Evolutionary conservation across 2,888 invertebrate species (phyloP).

Genomic region (Pinctada fucata): DNA sequence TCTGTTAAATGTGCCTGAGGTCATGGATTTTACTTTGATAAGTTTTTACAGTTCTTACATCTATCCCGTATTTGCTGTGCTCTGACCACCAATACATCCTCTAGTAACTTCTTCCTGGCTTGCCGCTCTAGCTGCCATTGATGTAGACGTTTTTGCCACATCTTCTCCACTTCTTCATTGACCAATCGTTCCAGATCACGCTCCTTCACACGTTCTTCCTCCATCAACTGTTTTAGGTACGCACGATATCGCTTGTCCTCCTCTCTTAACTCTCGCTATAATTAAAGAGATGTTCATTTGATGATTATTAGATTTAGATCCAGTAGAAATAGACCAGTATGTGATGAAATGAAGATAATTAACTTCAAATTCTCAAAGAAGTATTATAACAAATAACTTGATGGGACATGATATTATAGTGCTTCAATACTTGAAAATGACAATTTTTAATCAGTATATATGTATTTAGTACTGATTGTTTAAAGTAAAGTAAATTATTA

Average conservation of each 20-base stretch:
- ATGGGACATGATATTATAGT: too few relatives aligned
- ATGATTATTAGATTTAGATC: too few relatives aligned
- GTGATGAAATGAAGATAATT: too few relatives aligned
- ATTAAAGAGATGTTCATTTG: slow-evolving; percentile 2
- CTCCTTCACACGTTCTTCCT: slow-evolving; percentile 71
- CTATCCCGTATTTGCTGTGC: slow-evolving; percentile 71
- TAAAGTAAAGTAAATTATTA: too few relatives aligned
- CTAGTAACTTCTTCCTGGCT: slow-evolving; percentile 71
- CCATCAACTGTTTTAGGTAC: slow-evolving; percentile 69
- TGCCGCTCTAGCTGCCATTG: slow-evolving; percentile 73
- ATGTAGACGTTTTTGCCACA: slow-evolving; percentile 74
- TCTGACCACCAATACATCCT: slow-evolving; percentile 70
- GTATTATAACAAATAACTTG: too few relatives aligned
- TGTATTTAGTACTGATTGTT: too few relatives aligned
- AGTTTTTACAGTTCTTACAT: slow-evolving; percentile 62
- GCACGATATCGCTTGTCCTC: slow-evolving; percentile 74
- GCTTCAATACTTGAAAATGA: too few relatives aligned
- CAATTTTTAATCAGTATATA: too few relatives aligned
- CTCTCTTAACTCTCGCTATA: slow-evolving; percentile 72
- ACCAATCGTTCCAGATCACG: slow-evolving; percentile 71
- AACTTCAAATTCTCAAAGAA: too few relatives aligned
- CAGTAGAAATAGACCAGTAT: too few relatives aligned
- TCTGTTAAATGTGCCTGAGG: too few relatives aligned
- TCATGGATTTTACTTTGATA: too few relatives aligned
- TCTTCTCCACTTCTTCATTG: slow-evolving; percentile 73